Evolutionary conservation across 2,888 invertebrate genomes (phyloP), one percentile per base, ranked within the genome.

Genomic region (Scaptomyza caliginosa): DNA sequence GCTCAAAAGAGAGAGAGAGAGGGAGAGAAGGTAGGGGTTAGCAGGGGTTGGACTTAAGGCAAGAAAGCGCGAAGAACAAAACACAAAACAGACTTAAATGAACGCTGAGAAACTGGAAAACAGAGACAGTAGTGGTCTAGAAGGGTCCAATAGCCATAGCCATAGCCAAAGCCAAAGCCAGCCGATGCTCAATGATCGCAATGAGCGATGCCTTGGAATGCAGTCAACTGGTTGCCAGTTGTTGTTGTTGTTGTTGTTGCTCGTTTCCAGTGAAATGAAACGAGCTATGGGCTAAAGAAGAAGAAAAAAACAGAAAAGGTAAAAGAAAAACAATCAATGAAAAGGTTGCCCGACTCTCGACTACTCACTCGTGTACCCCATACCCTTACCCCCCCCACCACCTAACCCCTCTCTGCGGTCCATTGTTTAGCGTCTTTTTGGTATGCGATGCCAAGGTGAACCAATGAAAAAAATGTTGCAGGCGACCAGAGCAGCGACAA

Each of bases 391-490:
- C 2, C 21, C 3, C 34, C n/a, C 28, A 11, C 4, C 28, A 3
- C 7, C 11, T 32, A 3, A 1, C 24, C 32, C 55, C 11, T 13
- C 46, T 8, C 38, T 32, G 13, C 7, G n/a, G n/a, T n/a, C 26
- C 34, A 2, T 42, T 32, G 21, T 26, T 40, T 19, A 28, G 32
- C 23, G 34, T 49, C 48, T 30, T 10, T 60, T 67, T 70, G 82
- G 86, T 82, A 85, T 82, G 79, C 78, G 82, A 49, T 46, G 62
- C 62, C 82, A 85, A 80, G 79, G 82, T 80, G 79, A 82, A 75
- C 64, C 57, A 46, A 77, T 54, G 32, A 55, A 71, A 39, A 65
- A 64, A 34, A 7, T 4, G 58, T 57, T 49, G 63, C 58, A 34
- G 59, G 59, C 57, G 19, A 57, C 45, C 48, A n/a, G n/a, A 30